Evolutionary conservation across 2,797 vertebrate species (phyloP).

Genomic region (Anabas testudineus): DNA sequence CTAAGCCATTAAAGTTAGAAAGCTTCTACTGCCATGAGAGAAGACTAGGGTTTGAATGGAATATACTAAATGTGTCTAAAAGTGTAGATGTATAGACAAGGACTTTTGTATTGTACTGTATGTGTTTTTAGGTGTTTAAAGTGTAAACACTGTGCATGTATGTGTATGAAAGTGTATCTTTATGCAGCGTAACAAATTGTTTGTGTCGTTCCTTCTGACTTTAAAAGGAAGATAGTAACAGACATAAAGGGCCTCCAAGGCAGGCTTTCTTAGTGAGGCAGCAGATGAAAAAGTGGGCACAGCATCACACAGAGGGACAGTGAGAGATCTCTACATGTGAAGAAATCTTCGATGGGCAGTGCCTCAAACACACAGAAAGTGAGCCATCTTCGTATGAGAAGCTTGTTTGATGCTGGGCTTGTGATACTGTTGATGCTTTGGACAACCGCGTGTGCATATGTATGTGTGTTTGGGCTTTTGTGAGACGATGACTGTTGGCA

Average conservation of each 20-base stretch:
- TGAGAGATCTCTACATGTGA: slow-evolving; percentile 76
- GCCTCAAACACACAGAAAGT: slow-evolving; percentile 69
- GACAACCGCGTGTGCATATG: slow-evolving; percentile 58
- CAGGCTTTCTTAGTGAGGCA: slow-evolving; percentile 67
- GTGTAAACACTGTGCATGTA: slow-evolving; percentile 12
- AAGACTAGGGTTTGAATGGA: slow-evolving; percentile 18
- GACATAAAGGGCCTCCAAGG: slow-evolving; percentile 61
- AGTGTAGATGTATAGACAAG: neutral
- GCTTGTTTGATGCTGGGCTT: slow-evolving; percentile 76
- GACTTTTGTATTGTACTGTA: neutral
- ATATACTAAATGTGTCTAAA: slow-evolving; percentile 10
- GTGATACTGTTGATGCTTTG: slow-evolving; percentile 63
- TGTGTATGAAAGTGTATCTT: slow-evolving; percentile 10
- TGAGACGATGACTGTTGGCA: slow-evolving; percentile 70
- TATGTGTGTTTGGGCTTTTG: slow-evolving; percentile 40
- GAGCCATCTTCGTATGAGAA: slow-evolving; percentile 74
- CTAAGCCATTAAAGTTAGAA: slow-evolving; percentile 39
- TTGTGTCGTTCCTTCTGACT: slow-evolving; percentile 50
- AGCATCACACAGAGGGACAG: slow-evolving; percentile 60
- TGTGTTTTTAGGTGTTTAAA: slow-evolving; percentile 14
- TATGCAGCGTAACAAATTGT: slow-evolving; percentile 45
- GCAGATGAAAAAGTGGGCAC: slow-evolving; percentile 74
- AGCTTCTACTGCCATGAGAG: slow-evolving; percentile 35
- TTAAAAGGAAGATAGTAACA: slow-evolving; percentile 57
- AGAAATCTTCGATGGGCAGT: slow-evolving; percentile 74